Evolutionary conservation across 2,888 invertebrate genomes (phyloP).

Genomic region (Nymphalis urticae): DNA sequence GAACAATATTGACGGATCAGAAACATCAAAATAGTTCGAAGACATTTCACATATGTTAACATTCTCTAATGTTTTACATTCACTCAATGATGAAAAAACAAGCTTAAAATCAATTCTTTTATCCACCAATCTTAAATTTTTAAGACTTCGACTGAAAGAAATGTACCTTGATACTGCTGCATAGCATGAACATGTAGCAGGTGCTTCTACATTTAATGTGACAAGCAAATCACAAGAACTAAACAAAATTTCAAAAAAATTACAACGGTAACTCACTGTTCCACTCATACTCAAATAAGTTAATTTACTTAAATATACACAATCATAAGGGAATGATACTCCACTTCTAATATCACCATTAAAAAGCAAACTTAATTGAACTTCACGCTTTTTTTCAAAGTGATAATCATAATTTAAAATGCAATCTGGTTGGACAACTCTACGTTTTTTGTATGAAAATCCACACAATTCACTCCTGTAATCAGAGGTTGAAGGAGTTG

Average conservation of each 20-base stretch:
- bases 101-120: conserved; percentile 54
- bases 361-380: conserved; percentile 54
- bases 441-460: conserved; percentile 46
- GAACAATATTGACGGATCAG: conserved; percentile 53
- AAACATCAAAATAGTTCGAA: conserved; percentile 45
- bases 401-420: conserved; percentile 58
- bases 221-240: conserved; percentile 53
- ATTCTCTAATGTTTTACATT: conserved; percentile 63
- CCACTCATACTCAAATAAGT: conserved; percentile 63
- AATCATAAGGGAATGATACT: conserved; percentile 48
- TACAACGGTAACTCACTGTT: conserved; percentile 48
- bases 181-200: conserved; percentile 46
- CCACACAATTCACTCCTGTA: conserved; percentile 19
- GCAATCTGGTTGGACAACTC: conserved; percentile 46
- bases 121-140: conserved; percentile 61
- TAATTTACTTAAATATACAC: conserved; percentile 59
- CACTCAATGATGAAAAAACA: conserved; percentile 56
- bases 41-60: conserved; percentile 53
- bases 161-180: conserved; percentile 50
- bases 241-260: conserved; percentile 66
- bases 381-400: conserved; percentile 48
- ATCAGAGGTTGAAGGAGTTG: conserved; percentile 12
- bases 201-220: conserved; percentile 57
- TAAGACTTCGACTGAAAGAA: conserved; percentile 53
- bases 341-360: conserved; percentile 44